A percentile compares a stretch with the other conserved stretches of the same genome.
Conservation (phyloP, 2,113 vertebrate species). For the Bettongia penicillata region DNA sequence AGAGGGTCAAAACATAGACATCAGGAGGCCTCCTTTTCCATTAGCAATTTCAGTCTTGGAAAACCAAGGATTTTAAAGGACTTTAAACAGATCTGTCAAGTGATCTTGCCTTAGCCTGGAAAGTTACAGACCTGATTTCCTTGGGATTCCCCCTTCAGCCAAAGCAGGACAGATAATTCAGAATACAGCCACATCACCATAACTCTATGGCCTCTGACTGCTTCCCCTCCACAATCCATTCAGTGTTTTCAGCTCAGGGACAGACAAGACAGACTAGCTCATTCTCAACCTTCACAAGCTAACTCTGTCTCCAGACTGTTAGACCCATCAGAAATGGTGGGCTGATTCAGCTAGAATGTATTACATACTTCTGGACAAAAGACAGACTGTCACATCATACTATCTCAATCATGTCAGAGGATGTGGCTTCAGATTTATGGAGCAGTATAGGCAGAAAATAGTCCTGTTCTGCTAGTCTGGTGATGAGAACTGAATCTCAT, state of each 20-base stretch:
- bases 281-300: constrained; percentile 30
- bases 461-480: not conserved
- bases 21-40: constrained; percentile 78
- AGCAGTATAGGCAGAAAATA: not conserved
- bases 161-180: constrained; percentile 28
- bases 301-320: constrained; percentile 2
- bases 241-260: constrained; percentile 35
- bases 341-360: not conserved
- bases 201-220: not conserved
- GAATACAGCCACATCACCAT: constrained; percentile 4
- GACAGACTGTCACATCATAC: not conserved
- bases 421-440: not conserved
- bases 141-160: constrained; percentile 39
- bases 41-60: constrained; percentile 75
- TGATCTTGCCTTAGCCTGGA: constrained; percentile 53
- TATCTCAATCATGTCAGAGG: not conserved
- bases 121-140: constrained; percentile 56
- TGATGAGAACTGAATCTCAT: not conserved
- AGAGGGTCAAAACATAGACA: constrained; percentile 74
- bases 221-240: not conserved
- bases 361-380: not conserved
- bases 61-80: constrained; percentile 75
- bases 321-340: constrained; percentile 38
- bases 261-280: constrained; percentile 1
- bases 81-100: constrained; percentile 69